These are phyloP conservation scores for Ferrisia virgata DNA, from an alignment of 2,888 invertebrate genomes.

Conservation along the genomic window DNA sequence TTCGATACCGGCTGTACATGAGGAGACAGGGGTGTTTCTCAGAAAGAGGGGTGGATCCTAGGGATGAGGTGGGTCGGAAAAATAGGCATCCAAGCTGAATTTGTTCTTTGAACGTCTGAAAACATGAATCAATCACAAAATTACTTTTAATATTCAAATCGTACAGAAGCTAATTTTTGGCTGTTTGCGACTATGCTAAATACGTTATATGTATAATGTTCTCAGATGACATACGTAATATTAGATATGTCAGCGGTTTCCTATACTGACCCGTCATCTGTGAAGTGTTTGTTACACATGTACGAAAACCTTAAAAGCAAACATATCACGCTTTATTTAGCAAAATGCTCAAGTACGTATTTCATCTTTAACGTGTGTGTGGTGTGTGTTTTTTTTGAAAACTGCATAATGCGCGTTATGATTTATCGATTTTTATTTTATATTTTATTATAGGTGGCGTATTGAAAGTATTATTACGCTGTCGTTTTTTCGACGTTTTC, in stretches of 20 bases:
- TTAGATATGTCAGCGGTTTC: conserved; percentile 52
- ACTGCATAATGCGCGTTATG: neutral
- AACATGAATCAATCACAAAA: too few relatives aligned
- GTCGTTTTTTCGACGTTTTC: conserved; percentile 53
- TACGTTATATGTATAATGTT: neutral
- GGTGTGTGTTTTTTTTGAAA: neutral
- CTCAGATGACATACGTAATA: conserved; percentile 49
- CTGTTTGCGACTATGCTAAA: too few relatives aligned
- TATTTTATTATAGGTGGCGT: conserved; percentile 49
- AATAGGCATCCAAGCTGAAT: too few relatives aligned
- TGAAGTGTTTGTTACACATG: conserved; percentile 50
- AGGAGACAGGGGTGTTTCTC: too few relatives aligned
- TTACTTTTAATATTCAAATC: too few relatives aligned
- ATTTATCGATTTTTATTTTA: neutral
- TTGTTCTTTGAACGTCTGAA: too few relatives aligned
- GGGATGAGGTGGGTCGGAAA: too few relatives aligned
- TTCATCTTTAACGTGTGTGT: neutral
- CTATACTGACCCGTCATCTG: conserved; percentile 52
- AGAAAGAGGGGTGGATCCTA: too few relatives aligned
- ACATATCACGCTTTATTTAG: conserved; percentile 48
- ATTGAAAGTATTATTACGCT: conserved; percentile 51
- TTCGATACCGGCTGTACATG: too few relatives aligned
- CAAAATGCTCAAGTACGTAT: conserved; percentile 50
- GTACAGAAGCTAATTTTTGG: too few relatives aligned
- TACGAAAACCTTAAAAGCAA: conserved; percentile 49